Evolutionary conservation across 2,797 vertebrate genomes (phyloP), one percentile per base, ranked within the genome.

Genomic region (Buceros bicornis): DNA sequence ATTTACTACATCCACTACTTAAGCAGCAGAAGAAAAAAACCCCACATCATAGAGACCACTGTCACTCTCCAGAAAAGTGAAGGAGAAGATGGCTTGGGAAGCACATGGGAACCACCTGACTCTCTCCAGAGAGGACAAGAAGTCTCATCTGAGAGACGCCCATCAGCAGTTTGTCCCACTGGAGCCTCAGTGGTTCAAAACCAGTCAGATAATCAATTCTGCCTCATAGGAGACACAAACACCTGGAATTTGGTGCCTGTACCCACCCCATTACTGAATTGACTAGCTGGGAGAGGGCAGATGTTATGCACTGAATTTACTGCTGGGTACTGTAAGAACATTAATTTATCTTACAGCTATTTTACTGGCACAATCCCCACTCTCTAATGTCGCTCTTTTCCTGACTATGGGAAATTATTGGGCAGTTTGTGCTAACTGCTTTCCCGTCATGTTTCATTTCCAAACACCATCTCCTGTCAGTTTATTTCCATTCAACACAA

Each of bases 401-500:
- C 96, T 79, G 82, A 92, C 80, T 93, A 58, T 90, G 88, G 97
- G 96, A 95, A 97, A 96, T 97, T 96, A 97, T 64, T 91, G 96
- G 92, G 85, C 91, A 97, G 97, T 97, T 97, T 94, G 94, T 83
- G 86, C 91, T 96, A 96, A 93, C 96, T 95, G 94, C 93, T 78
- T 97, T 97, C 95, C 95, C 5, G 0, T 91, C 94, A 71, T 87
- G 94, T 97, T 97, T 97, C 97, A 97, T 95, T 96, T 96, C 96
- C 94, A 98, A 96, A 98, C 91, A 94, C 89, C 96, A 93, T 84
- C 91, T 94, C 96, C 90, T 96, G 94, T 93, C 89, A 92, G 42
- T 95, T 97, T 94, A 93, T 90, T 94, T 93, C 82, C 94, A 97
- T 95, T 95, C 96, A 97, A 97, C 80, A 51, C 88, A 82, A 97